Conservation (phyloP, 2,888 invertebrate genomes). For the Xanthia togata region DNA sequence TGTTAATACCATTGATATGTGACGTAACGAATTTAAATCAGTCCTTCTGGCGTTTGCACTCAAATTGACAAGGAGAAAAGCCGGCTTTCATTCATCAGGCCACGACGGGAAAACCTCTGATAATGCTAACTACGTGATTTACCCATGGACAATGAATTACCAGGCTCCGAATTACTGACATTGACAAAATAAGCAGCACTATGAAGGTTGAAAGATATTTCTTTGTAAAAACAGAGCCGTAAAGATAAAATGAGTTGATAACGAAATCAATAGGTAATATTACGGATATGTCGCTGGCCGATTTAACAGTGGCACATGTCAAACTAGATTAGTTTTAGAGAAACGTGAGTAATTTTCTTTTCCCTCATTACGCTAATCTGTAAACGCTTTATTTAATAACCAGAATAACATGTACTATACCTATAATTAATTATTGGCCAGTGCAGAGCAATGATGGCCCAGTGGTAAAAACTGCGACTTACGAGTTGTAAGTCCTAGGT, state of each 20-base stretch:
- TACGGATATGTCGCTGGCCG: conserved; percentile 1
- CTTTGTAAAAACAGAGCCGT: conserved; percentile 69
- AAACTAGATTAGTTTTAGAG: neutral
- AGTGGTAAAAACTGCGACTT: too few relatives aligned
- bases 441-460: too few relatives aligned
- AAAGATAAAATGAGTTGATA: conserved; percentile 71
- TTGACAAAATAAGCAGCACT: conserved; percentile 50
- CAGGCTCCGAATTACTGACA: conserved; percentile 45
- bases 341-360: neutral
- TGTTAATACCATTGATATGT: conserved; percentile 72
- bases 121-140: conserved; percentile 35
- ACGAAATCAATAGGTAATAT: conserved; percentile 67
- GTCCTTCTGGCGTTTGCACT: neutral
- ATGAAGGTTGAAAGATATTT: conserved; percentile 60
- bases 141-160: conserved; percentile 39
- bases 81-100: conserved; percentile 32
- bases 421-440: neutral
- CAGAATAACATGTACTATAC: neutral
- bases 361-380: neutral
- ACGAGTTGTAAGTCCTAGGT: too few relatives aligned
- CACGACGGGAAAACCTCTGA: conserved; percentile 8
- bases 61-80: conserved; percentile 20
- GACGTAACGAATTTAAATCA: conserved; percentile 64
- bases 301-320: conserved; percentile 38
- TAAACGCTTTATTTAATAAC: neutral